A percentile compares a stretch with the other conserved stretches of the same genome.
phyloP scores from a whole-genome alignment of 2,888 invertebrate species.

The Metacarcinus magister region DNA sequence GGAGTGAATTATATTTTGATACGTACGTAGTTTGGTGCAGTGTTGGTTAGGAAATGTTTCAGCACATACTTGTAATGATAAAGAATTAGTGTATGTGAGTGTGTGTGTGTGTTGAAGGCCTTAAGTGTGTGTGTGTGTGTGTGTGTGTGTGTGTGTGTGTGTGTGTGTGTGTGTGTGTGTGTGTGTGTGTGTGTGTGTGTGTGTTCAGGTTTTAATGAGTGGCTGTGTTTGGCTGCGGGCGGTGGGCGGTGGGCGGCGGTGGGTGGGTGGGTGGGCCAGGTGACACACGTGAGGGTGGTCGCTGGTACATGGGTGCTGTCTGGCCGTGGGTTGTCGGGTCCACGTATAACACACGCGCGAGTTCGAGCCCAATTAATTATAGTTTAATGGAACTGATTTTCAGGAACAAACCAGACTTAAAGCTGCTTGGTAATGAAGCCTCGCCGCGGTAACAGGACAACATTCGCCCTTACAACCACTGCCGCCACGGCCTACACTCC shows the following conservation, averaged over 20 bases:
- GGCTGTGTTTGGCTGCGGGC: neutral
- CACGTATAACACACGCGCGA: neutral
- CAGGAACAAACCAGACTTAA: slow-evolving; percentile 63
- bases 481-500: slow-evolving; percentile 11
- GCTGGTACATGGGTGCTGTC: neutral
- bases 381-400: slow-evolving; percentile 68
- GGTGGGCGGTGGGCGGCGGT: neutral
- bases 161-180: neutral
- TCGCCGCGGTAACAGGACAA: neutral
- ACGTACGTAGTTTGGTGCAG: neutral
- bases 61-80: neutral
- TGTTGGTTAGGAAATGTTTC: neutral
- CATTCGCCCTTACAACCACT: slow-evolving; percentile 6
- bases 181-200: slow-evolving; percentile 31
- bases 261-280: neutral
- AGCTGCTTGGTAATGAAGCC: slow-evolving; percentile 57
- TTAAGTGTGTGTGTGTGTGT: slow-evolving; percentile 22
- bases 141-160: slow-evolving; percentile 31
- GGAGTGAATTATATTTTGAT: no score
- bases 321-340: slow-evolving; percentile 29
- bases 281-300: neutral
- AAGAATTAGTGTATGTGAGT: neutral
- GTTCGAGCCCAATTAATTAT: slow-evolving; percentile 62
- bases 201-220: neutral
- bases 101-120: neutral